Evolutionary conservation across 2,113 vertebrate genomes (phyloP).

Genomic region (Sylvilagus bachmani): DNA sequence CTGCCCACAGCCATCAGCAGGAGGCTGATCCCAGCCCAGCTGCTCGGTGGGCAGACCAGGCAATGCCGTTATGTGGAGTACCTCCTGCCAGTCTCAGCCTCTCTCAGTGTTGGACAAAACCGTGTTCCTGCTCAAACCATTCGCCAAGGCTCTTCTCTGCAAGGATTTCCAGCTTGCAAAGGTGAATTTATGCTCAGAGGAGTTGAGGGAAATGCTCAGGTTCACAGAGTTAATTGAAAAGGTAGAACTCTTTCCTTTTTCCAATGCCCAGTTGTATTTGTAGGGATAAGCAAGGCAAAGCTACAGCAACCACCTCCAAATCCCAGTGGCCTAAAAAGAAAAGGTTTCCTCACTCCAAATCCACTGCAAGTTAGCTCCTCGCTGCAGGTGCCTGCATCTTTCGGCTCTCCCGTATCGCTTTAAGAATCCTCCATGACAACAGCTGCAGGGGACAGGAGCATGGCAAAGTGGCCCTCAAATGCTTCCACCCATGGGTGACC

Average conservation of each 20-base stretch:
- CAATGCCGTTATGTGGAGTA: neutral
- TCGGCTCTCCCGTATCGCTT: neutral
- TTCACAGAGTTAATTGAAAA: neutral
- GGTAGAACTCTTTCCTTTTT: neutral
- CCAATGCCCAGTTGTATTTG: neutral
- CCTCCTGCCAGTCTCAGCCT: neutral
- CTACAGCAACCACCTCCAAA: neutral
- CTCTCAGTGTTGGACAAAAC: neutral
- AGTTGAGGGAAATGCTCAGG: neutral
- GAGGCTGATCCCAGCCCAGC: neutral
- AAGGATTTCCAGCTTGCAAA: neutral
- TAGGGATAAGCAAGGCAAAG: rapidly evolving
- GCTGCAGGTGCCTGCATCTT: neutral
- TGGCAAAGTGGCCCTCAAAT: neutral
- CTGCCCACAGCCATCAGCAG: neutral
- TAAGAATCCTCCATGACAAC: neutral
- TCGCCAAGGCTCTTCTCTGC: neutral
- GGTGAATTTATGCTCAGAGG: neutral
- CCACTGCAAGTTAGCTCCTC: neutral
- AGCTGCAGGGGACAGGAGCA: neutral
- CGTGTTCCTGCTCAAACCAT: neutral
- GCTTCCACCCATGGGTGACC: too few species aligned
- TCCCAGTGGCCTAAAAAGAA: neutral
- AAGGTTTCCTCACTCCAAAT: neutral
- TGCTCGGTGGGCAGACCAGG: neutral